A percentile compares a stretch with the other conserved stretches of the same genome.
Conservation (phyloP, 2,888 invertebrate species). For the Nycteola revayana region DNA sequence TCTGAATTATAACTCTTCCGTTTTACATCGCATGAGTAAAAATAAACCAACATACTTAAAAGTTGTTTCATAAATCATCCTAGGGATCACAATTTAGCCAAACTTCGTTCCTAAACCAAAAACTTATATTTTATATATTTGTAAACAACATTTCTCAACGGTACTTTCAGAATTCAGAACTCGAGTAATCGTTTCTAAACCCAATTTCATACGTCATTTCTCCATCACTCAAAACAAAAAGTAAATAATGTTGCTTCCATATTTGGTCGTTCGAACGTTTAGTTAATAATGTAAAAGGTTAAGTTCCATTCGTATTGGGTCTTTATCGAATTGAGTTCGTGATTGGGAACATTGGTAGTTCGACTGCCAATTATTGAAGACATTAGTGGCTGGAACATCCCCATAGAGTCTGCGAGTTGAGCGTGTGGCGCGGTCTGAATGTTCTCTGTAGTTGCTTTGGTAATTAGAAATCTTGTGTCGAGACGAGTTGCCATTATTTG, state of each 20-base stretch:
- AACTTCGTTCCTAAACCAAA: no score
- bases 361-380: slow-evolving; percentile 64
- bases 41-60: no score
- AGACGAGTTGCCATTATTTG: no score
- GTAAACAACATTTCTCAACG: no score
- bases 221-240: slow-evolving; percentile 9
- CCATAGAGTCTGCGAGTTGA: slow-evolving; percentile 54
- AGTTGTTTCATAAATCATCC: no score
- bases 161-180: no score
- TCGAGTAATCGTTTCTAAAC: slow-evolving; percentile 3
- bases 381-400: slow-evolving; percentile 57
- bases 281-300: slow-evolving; percentile 26
- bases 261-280: slow-evolving; percentile 6
- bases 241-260: slow-evolving; percentile 8
- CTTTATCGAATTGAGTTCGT: slow-evolving; percentile 40
- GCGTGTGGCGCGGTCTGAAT: slow-evolving; percentile 42
- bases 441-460: slow-evolving; percentile 30
- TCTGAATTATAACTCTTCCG: no score
- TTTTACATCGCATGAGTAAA: no score
- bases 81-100: no score
- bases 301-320: slow-evolving; percentile 21
- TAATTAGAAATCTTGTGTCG: slow-evolving; percentile 9
- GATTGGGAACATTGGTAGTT: slow-evolving; percentile 59
- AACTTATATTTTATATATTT: no score
- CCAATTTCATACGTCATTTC: slow-evolving; percentile 28